Conservation (phyloP, 2,888 invertebrate genomes). For the Mystacides longicornis region DNA sequence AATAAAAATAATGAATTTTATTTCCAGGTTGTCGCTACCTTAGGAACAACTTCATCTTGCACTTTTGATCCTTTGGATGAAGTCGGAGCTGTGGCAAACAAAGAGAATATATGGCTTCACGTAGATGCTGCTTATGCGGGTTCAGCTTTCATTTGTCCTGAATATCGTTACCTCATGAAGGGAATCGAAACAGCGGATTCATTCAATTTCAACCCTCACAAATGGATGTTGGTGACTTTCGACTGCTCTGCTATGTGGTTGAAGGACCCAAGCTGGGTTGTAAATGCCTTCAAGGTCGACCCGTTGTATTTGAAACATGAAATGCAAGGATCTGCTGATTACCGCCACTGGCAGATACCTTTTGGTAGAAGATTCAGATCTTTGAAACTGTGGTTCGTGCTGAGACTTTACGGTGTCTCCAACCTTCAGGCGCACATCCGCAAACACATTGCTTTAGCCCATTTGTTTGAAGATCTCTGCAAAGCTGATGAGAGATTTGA, state of each 20-base stretch:
- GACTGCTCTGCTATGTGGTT: constrained; percentile 99
- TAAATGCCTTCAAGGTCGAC: constrained; percentile 95
- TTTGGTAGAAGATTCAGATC: constrained; percentile 88
- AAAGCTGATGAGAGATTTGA: constrained; percentile 77
- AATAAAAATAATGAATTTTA: constrained; percentile 15
- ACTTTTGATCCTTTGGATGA: constrained; percentile 88
- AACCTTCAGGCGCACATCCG: constrained; percentile 82
- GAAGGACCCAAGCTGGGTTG: constrained; percentile 80
- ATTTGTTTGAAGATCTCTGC: constrained; percentile 78
- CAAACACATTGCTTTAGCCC: constrained; percentile 77
- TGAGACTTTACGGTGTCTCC: constrained; percentile 81
- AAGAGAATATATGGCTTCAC: constrained; percentile 81
- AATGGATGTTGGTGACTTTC: constrained; percentile 98
- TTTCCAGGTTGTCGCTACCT: constrained; percentile 69
- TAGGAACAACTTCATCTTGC: constrained; percentile 95
- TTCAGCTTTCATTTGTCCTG: constrained; percentile 94
- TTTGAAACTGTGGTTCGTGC: constrained; percentile 91
- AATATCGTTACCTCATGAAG: constrained; percentile 84
- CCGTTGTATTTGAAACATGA: constrained; percentile 94
- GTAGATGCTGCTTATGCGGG: constrained; percentile 97
- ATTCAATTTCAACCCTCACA: constrained; percentile 98
- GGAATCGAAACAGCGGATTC: constrained; percentile 88
- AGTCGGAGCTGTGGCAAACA: constrained; percentile 80
- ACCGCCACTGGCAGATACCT: constrained; percentile 97
- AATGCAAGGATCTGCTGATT: constrained; percentile 83